Conservation (phyloP, 2,797 vertebrate genomes). For the Pelodytes ibericus region DNA sequence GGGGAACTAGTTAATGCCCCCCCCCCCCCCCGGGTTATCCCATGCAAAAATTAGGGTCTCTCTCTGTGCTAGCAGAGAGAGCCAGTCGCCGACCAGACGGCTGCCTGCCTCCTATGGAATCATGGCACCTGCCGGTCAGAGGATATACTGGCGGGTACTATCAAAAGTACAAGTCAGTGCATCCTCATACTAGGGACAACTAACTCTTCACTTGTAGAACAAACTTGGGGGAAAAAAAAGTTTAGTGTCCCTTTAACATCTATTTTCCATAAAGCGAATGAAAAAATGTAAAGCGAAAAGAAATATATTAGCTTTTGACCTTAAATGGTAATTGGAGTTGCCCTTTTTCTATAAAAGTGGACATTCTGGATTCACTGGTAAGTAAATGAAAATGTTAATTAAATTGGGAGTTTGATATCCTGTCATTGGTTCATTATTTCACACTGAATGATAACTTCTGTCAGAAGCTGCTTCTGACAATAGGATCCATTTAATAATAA, state of each 20-base stretch:
- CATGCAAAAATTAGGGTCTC: no score
- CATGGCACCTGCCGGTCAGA: no score
- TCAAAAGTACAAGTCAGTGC: no score
- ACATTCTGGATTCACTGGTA: not conserved
- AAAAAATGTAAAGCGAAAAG: not conserved
- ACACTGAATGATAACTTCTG: slow-evolving; percentile 7
- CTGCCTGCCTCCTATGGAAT: no score
- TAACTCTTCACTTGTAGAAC: no score
- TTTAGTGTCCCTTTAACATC: not conserved
- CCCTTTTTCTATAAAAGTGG: slow-evolving; percentile 8
- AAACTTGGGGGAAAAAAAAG: no score
- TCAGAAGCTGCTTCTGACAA: not conserved
- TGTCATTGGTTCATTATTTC: not conserved
- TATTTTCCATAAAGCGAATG: slow-evolving; percentile 24
- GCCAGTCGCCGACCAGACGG: no score
- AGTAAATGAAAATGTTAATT: slow-evolving; percentile 11
- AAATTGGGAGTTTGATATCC: slow-evolving; percentile 1
- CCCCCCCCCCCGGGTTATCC: no score
- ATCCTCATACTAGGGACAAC: no score
- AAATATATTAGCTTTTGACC: slow-evolving; percentile 51
- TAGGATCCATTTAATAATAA: not conserved
- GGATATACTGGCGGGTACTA: no score
- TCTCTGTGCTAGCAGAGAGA: no score
- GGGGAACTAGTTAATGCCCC: no score
- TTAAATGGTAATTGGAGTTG: slow-evolving; percentile 8